Conservation (phyloP, 2,888 invertebrate genomes). For the Sicus ferrugineus region DNA sequence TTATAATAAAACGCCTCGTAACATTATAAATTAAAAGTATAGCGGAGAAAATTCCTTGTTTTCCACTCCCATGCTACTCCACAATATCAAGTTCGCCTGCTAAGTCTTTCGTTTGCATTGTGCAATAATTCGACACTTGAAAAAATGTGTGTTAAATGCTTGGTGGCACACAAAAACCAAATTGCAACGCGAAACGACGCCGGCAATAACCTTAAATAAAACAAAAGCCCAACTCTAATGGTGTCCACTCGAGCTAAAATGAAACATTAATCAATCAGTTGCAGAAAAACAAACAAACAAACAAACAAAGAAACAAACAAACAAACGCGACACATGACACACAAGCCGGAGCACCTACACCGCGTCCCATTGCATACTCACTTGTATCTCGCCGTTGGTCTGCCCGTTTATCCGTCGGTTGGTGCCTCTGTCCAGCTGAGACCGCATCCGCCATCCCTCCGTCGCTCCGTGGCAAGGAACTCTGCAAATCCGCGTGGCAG, state of each 20-base stretch:
- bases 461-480: not conserved
- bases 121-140: not conserved
- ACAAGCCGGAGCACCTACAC: not conserved
- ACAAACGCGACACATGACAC: not conserved
- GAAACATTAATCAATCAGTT: slow-evolving; percentile 59
- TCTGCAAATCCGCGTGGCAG: slow-evolving; percentile 5
- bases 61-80: too few relatives aligned
- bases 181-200: not conserved
- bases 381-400: not conserved
- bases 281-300: slow-evolving; percentile 6
- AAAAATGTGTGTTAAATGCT: slow-evolving; percentile 10
- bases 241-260: slow-evolving; percentile 55
- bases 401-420: not conserved
- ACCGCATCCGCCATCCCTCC: not conserved
- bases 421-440: not conserved
- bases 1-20: too few relatives aligned
- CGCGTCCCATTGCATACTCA: not conserved
- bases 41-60: too few relatives aligned
- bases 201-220: slow-evolving; percentile 28
- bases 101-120: slow-evolving; percentile 14
- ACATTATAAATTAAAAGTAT: too few relatives aligned
- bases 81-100: not conserved
- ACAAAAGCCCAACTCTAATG: slow-evolving; percentile 38
- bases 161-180: not conserved
- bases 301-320: not conserved